A percentile compares a stretch with the other conserved stretches of the same genome.
Conservation (phyloP, 2,888 invertebrate species). For the Cheilosia vulpina region DNA sequence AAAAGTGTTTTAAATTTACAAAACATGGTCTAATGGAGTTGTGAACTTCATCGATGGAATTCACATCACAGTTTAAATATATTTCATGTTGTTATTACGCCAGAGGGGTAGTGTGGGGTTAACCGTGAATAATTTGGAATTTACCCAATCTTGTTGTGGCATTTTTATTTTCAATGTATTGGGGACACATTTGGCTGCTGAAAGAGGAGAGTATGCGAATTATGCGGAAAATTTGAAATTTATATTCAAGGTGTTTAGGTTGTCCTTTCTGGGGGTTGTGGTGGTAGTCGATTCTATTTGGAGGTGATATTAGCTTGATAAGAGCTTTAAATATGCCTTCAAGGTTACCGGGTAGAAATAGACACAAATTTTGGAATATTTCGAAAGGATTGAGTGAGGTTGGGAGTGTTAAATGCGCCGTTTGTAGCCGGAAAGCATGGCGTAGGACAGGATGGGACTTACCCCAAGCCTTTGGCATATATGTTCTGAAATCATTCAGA, state of each 20-base stretch:
- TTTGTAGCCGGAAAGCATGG: too few species aligned
- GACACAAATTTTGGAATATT: too few species aligned
- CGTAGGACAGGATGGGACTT: too few species aligned
- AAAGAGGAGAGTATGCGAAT: neutral
- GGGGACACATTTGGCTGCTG: neutral
- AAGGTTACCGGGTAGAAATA: too few species aligned
- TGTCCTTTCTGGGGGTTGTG: too few species aligned
- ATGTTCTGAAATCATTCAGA: fast-evolving
- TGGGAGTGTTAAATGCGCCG: too few species aligned
- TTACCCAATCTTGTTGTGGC: slow-evolving; percentile 66
- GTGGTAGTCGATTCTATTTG: too few species aligned
- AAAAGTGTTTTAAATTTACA: slow-evolving; percentile 65
- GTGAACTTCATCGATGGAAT: slow-evolving; percentile 65
- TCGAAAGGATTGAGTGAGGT: too few species aligned
- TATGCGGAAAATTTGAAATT: slow-evolving; percentile 60
- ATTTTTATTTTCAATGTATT: slow-evolving; percentile 25
- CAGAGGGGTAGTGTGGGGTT: slow-evolving; percentile 41
- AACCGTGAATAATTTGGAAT: slow-evolving; percentile 70
- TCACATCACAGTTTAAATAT: slow-evolving; percentile 48
- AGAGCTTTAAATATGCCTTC: too few species aligned
- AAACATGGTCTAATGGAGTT: slow-evolving; percentile 70
- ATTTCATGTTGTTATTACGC: slow-evolving; percentile 19
- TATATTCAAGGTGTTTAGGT: slow-evolving; percentile 26
- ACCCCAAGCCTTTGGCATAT: too few species aligned
- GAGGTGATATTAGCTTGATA: too few species aligned